Conservation (phyloP, 2,888 invertebrate genomes). For the Tortrix viridana region DNA sequence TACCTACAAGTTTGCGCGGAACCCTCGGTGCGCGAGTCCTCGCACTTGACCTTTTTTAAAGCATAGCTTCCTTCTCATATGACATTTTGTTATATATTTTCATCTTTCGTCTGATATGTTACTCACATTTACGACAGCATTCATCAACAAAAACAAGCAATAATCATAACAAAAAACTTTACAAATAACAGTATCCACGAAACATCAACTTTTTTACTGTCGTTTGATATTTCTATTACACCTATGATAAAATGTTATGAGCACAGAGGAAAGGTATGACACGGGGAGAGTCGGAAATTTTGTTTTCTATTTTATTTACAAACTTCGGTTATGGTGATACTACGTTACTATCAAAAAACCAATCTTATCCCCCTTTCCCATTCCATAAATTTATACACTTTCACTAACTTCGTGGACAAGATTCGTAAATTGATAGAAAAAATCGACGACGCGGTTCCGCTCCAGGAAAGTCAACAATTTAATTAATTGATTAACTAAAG, state of each 20-base stretch:
- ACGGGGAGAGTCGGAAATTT: constrained; percentile 60
- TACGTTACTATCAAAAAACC: constrained; percentile 67
- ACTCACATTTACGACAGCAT: constrained; percentile 41
- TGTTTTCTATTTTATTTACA: constrained; percentile 78
- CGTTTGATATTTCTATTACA: constrained; percentile 75
- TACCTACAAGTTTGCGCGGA: too few relatives aligned
- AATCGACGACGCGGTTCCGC: constrained; percentile 26
- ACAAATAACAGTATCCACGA: constrained; percentile 61
- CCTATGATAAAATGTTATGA: constrained; percentile 82
- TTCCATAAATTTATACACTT: constrained; percentile 42
- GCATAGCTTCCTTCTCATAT: too few relatives aligned
- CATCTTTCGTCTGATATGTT: not conserved
- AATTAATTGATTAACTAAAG: constrained; percentile 78
- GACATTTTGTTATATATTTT: too few relatives aligned
- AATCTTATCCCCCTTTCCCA: constrained; percentile 55
- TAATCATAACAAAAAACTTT: constrained; percentile 66
- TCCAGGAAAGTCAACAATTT: constrained; percentile 63
- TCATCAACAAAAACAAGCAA: constrained; percentile 68
- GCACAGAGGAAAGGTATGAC: constrained; percentile 51
- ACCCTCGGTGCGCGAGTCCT: too few relatives aligned
- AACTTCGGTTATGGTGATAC: constrained; percentile 70
- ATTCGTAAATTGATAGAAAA: constrained; percentile 30
- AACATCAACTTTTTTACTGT: constrained; percentile 72
- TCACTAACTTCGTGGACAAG: constrained; percentile 16
- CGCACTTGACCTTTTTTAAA: too few relatives aligned